Conservation (phyloP, 2,113 vertebrate species). For the Laterallus jamaicensis region DNA sequence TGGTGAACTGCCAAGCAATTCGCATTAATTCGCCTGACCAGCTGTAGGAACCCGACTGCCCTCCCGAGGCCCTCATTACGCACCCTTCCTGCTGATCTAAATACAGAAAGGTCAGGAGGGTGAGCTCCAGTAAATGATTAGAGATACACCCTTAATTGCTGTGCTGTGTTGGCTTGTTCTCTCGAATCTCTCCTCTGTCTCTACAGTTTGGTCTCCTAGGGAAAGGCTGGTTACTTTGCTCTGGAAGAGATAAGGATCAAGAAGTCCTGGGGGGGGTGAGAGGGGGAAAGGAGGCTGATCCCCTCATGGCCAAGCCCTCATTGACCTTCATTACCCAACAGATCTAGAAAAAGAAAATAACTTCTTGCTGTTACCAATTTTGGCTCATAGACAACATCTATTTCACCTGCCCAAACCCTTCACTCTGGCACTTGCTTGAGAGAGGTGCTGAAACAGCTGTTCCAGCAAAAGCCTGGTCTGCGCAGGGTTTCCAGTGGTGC, state of each 20-base stretch:
- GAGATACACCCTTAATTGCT: background rate
- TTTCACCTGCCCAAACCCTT: background rate
- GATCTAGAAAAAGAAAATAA: background rate
- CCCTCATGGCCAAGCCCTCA: background rate
- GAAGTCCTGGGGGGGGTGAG: background rate
- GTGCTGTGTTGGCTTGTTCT: background rate
- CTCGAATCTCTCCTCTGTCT: background rate
- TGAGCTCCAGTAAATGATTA: background rate
- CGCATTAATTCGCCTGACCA: background rate
- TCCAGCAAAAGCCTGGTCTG: background rate
- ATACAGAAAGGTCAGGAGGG: slow-evolving; percentile 21
- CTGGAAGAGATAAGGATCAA: background rate
- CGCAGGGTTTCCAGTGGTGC: background rate
- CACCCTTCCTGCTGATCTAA: background rate
- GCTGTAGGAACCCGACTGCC: background rate
- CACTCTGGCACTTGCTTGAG: background rate
- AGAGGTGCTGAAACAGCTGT: background rate
- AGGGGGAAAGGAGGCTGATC: background rate
- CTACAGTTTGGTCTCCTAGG: background rate
- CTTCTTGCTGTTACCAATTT: background rate
- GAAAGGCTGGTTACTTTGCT: background rate
- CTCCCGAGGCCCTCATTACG: background rate
- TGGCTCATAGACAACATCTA: background rate
- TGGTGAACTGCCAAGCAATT: slow-evolving; percentile 28
- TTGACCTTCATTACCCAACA: background rate